These are phyloP conservation scores for Cololabis saira DNA, from an alignment of 2,113 vertebrate species.

Conservation along the genomic window DNA sequence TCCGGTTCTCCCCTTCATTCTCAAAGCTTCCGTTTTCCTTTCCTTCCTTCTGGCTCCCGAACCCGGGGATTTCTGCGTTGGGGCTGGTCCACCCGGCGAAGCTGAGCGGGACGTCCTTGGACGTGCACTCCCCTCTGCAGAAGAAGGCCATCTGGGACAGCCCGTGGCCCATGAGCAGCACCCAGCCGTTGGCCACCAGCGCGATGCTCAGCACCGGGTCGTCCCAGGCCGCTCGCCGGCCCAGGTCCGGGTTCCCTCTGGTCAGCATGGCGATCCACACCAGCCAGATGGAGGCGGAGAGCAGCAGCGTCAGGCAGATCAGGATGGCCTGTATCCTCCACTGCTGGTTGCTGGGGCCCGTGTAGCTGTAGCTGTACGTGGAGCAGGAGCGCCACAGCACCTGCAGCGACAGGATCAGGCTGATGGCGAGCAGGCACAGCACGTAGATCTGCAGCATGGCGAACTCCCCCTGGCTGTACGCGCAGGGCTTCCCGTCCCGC, in stretches of 20 bases:
- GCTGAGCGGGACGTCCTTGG: constrained; percentile 66
- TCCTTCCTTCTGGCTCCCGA: constrained; percentile 62
- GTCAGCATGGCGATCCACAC: constrained; percentile 88
- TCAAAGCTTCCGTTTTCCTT: constrained; percentile 76
- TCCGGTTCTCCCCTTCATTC: constrained; percentile 51
- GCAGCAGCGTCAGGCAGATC: constrained; percentile 82
- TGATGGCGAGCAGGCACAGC: constrained; percentile 84
- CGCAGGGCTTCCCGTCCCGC: constrained; percentile 54
- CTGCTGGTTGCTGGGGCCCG: constrained; percentile 62
- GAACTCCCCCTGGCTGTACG: constrained; percentile 84
- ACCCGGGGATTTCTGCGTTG: constrained; percentile 38
- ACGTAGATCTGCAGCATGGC: constrained; percentile 91
- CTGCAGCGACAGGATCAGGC: constrained; percentile 76
- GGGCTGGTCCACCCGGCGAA: constrained; percentile 77
- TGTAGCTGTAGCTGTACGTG: constrained; percentile 69
- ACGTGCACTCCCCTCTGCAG: constrained; percentile 62
- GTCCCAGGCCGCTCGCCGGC: constrained; percentile 75
- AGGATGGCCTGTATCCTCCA: constrained; percentile 80
- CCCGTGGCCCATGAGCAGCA: constrained; percentile 85
- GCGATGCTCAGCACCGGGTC: constrained; percentile 87
- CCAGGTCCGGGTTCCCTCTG: constrained; percentile 71
- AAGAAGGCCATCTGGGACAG: constrained; percentile 85
- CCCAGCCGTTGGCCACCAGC: constrained; percentile 89
- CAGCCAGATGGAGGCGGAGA: constrained; percentile 88
- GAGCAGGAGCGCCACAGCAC: constrained; percentile 73